Evolutionary conservation across 2,888 invertebrate species (phyloP).

Genomic region (Achlya flavicornis): DNA sequence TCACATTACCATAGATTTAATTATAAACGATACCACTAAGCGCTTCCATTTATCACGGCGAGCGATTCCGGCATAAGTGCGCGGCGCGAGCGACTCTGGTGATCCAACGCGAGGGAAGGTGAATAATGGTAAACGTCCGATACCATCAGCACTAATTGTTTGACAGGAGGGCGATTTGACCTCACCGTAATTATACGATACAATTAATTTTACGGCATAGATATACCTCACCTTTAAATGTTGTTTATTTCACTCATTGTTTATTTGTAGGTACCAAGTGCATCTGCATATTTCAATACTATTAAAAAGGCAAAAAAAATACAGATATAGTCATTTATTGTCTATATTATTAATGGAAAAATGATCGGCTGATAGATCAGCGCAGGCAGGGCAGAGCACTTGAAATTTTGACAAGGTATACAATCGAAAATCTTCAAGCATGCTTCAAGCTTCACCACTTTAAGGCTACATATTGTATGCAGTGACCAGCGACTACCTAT

Average conservation of each 20-base stretch:
- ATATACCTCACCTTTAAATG: background rate
- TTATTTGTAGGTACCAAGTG: background rate
- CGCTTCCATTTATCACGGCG: conserved; percentile 13
- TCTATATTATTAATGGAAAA: too few relatives aligned
- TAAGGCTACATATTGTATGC: too few relatives aligned
- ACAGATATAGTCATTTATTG: too few relatives aligned
- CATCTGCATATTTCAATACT: background rate
- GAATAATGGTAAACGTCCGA: conserved; percentile 58
- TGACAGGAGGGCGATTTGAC: conserved; percentile 58
- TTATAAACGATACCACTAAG: conserved; percentile 25
- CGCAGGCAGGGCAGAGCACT: too few relatives aligned
- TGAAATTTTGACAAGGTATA: too few relatives aligned
- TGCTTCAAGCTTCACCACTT: too few relatives aligned
- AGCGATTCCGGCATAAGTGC: conserved; percentile 21
- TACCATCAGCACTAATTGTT: conserved; percentile 71
- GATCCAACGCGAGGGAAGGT: conserved; percentile 43
- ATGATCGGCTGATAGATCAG: too few relatives aligned
- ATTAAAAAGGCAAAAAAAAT: too few relatives aligned
- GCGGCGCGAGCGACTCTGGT: conserved; percentile 21
- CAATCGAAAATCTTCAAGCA: too few relatives aligned
- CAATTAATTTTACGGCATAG: conserved; percentile 42
- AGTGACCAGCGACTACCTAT: too few relatives aligned
- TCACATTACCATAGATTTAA: conserved; percentile 36
- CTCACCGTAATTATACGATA: conserved; percentile 46
- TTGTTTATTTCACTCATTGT: background rate